Evolutionary conservation across 2,888 invertebrate species (phyloP).

Genomic region (Monoplex corrugatus): DNA sequence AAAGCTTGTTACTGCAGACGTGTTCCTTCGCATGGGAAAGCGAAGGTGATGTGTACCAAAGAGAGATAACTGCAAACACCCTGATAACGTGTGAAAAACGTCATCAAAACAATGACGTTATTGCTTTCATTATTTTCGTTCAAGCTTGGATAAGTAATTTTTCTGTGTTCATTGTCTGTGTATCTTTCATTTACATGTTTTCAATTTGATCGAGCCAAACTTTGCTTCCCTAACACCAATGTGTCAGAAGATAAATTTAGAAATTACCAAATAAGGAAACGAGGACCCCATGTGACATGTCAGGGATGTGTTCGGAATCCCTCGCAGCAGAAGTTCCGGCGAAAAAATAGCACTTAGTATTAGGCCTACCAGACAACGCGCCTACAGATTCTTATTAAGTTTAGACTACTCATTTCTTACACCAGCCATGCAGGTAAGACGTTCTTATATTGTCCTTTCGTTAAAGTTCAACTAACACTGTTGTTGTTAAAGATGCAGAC

Average conservation of each 20-base stretch:
- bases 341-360: no score
- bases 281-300: no score
- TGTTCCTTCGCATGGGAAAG: constrained; percentile 7
- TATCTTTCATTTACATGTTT: not conserved
- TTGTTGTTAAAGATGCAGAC: no score
- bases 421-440: no score
- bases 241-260: constrained; percentile 12
- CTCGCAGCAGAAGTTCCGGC: not conserved
- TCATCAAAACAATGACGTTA: not conserved
- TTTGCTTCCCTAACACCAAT: not conserved
- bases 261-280: constrained; percentile 10
- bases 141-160: not conserved
- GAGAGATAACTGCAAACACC: constrained; percentile 5
- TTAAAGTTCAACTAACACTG: no score
- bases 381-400: no score
- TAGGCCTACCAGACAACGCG: no score
- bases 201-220: not conserved
- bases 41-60: not conserved
- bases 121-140: not conserved
- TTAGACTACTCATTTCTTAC: no score
- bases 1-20: not conserved
- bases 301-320: no score
- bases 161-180: not conserved
- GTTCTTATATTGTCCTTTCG: no score
- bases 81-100: not conserved